Evolutionary conservation across 2,797 vertebrate genomes (phyloP), one percentile per base, ranked within the genome.

Genomic region (Siniperca obscura): DNA sequence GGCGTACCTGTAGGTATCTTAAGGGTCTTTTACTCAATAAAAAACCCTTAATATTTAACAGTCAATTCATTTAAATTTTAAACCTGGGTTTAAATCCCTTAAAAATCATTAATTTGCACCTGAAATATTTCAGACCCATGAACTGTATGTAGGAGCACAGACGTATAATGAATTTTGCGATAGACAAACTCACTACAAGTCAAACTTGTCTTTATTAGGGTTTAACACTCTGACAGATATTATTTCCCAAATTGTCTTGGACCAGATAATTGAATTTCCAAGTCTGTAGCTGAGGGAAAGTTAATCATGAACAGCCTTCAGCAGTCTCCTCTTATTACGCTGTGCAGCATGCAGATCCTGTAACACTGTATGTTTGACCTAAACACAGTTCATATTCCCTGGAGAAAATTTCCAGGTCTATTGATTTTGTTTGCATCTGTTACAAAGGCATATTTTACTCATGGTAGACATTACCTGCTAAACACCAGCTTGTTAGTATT

Each of bases 281-380:
- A 7, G 44, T 67, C 17, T 73, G 44, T 16, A 36, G 17, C 36
- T 44, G 22, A 65, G 34, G 27, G 44, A 46, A 11, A 55, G 56
- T 36, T 30, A 7, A 71, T 57, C 30, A 48, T 66, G 2, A 72
- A 48, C 30, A 65, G 42, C 16, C 44, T 60, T 50, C 7, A 44
- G 36, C 34, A 19, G 27, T 38, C 36, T 56, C 34, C 62, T 69
- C 34, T 36, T 1, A 19, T 59, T 53, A 14, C 65, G 12, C 53
- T 7, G 13, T 16, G 73, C 60, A 67, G 50, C 74, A 48, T 27
- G 38, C 38, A 27, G 48, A 57, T 13, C 14, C 8, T 34, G 38
- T 19, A 34, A 50, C 16, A 34, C 61, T 59, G 46, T 22, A 66
- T 3, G 21, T 74, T 59, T 79, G 66, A 59, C 52, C 42, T 56